phyloP scores from a whole-genome alignment of 2,888 invertebrate genomes.

The Hirudinaria manillensis region DNA sequence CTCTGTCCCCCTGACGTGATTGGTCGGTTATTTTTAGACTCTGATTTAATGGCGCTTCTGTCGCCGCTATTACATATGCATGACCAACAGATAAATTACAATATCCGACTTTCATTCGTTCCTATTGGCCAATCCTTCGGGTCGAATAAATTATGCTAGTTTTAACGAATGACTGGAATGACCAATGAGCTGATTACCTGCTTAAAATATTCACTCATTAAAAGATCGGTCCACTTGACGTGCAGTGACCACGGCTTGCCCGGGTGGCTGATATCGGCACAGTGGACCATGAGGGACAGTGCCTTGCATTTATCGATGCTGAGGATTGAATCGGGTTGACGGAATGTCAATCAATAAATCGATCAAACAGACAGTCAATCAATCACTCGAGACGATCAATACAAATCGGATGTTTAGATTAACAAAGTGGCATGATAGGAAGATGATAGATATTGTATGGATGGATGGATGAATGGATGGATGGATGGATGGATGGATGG shows the following conservation, averaged over 20 bases:
- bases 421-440: no score
- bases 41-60: no score
- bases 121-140: no score
- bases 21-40: neutral
- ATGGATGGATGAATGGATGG: neutral
- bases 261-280: constrained; percentile 91
- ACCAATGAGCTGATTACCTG: constrained; percentile 57
- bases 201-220: constrained; percentile 84
- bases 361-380: neutral
- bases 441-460: neutral
- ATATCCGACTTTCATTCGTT: no score
- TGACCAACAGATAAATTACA: no score
- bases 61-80: neutral
- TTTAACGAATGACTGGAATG: no score
- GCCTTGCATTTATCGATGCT: constrained; percentile 87
- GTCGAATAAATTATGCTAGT: no score
- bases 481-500: neutral
- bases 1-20: constrained; percentile 70
- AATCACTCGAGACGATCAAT: neutral
- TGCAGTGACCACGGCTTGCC: constrained; percentile 70
- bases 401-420: no score
- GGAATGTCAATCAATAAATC: no score
- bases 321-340: neutral
- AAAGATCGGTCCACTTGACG: constrained; percentile 78
- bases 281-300: constrained; percentile 80